A percentile compares a stretch with the other conserved stretches of the same genome.
Conservation (phyloP, 2,113 vertebrate genomes). For the Fulica atra region DNA sequence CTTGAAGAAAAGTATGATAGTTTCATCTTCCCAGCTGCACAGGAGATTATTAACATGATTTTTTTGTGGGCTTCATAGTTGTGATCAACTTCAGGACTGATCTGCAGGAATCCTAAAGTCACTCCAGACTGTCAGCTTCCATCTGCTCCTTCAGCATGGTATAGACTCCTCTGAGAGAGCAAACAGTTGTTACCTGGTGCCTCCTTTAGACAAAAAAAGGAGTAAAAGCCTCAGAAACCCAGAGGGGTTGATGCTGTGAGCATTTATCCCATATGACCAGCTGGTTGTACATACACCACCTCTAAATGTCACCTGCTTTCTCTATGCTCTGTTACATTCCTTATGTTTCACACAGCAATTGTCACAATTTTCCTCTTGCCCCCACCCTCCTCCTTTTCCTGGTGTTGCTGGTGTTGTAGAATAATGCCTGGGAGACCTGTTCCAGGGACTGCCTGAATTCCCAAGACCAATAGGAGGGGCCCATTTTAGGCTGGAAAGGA, state of each 20-base stretch:
- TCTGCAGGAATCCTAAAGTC: neutral
- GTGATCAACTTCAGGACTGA: neutral
- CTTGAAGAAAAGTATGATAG: neutral
- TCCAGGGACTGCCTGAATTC: neutral
- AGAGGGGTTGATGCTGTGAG: neutral
- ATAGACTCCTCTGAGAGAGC: neutral
- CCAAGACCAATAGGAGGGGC: neutral
- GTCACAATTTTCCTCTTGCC: neutral
- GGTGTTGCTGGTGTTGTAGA: neutral
- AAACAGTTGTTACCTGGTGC: neutral
- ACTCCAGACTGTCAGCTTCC: neutral
- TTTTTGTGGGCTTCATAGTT: neutral
- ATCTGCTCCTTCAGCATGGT: neutral
- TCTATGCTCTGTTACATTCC: neutral
- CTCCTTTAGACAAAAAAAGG: neutral
- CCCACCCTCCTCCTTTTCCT: neutral
- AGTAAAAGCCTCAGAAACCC: neutral
- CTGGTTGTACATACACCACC: neutral
- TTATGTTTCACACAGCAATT: neutral
- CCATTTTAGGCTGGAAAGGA: neutral
- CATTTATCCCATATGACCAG: neutral
- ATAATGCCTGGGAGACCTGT: neutral
- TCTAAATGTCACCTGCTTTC: neutral
- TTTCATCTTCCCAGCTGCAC: neutral
- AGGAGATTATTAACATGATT: neutral